Evolutionary conservation across 2,113 vertebrate species (phyloP).

Genomic region (Aptenodytes forsteri): DNA sequence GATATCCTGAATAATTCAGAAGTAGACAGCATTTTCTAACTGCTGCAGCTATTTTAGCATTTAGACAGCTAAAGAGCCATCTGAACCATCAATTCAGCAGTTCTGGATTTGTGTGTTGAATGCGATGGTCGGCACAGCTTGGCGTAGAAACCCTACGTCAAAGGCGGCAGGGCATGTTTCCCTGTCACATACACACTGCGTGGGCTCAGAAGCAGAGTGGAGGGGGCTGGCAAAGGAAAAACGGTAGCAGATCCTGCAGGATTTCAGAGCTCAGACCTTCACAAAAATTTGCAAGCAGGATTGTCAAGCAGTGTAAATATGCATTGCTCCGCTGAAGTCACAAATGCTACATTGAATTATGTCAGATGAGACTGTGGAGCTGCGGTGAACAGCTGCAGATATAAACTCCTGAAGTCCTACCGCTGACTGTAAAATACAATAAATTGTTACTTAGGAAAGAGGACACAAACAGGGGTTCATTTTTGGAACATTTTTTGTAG

Average conservation of each 20-base stretch:
- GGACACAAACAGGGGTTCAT: background rate
- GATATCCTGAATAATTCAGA: background rate
- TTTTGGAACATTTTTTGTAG: background rate
- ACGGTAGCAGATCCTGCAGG: background rate
- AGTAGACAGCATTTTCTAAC: background rate
- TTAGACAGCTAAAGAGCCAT: background rate
- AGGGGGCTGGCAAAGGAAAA: background rate
- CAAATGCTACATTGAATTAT: accelerated
- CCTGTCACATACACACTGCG: accelerated
- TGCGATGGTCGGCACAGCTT: accelerated
- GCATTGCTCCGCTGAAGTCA: accelerated
- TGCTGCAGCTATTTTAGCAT: background rate
- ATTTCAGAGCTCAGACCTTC: background rate
- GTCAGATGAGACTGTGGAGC: background rate
- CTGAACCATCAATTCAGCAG: background rate
- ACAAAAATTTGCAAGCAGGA: background rate
- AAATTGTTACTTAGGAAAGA: background rate
- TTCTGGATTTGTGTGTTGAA: background rate
- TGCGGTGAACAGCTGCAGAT: background rate
- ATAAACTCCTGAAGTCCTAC: background rate
- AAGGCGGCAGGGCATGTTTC: background rate
- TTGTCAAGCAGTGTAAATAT: accelerated
- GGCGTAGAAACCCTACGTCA: accelerated
- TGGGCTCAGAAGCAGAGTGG: accelerated
- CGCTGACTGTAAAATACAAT: accelerated